phyloP scores from a whole-genome alignment of 2,797 vertebrate genomes.

The Spatula clypeata region DNA sequence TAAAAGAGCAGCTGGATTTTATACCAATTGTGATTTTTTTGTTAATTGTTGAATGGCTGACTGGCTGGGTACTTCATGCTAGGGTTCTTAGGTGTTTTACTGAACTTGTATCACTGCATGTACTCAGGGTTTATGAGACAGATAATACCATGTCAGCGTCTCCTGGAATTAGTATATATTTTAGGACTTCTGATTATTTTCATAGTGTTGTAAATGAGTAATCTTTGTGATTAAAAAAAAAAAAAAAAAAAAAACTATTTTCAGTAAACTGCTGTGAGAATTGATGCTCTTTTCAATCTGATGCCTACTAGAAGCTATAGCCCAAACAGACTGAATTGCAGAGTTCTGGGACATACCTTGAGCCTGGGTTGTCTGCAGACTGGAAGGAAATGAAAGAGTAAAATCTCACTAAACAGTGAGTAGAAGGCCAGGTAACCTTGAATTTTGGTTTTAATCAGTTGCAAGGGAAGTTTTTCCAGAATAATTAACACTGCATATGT shows the following conservation, averaged over 20 bases:
- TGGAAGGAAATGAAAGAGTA: neutral
- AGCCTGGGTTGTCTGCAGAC: neutral
- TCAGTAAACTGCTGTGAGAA: neutral
- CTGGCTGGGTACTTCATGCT: neutral
- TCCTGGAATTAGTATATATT: neutral
- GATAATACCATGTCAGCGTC: neutral
- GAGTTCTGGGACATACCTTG: neutral
- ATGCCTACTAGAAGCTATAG: neutral
- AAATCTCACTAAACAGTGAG: neutral
- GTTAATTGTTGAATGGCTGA: neutral
- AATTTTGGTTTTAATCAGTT: neutral
- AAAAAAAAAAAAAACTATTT: neutral
- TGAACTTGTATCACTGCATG: neutral
- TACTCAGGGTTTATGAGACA: neutral
- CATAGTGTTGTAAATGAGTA: neutral
- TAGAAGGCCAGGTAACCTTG: neutral
- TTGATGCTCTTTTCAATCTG: neutral
- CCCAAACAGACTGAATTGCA: neutral
- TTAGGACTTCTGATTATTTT: neutral
- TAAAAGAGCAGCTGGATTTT: neutral
- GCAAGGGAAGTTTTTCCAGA: neutral
- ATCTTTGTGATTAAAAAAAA: neutral
- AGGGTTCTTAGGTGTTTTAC: neutral
- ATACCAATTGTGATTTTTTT: neutral
- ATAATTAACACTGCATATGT: fast-evolving